Base-by-base conservation (phyloP, 2,113 vertebrate genomes). In the Thunnus maccoyii region DNA sequence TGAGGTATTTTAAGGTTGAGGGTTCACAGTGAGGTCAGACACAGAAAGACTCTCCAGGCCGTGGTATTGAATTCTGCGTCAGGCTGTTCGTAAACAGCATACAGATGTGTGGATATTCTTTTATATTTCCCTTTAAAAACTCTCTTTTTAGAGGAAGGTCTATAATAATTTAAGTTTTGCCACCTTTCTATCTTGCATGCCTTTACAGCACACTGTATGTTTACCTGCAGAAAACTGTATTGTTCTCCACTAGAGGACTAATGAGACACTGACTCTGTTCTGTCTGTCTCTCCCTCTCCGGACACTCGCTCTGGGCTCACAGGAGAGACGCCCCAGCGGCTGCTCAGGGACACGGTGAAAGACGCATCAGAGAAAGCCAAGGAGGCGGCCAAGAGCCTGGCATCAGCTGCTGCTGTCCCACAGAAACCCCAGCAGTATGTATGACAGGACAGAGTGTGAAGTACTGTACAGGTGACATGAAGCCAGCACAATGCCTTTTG, bases 371-470 rank as follows among this genome's bases (percentile, higher is more conserved):
- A 83, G 56, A 94, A 93, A 67, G 93, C 93, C 36, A 94, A 92
- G 77, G 94, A 89, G 67, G 91, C 93, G 0, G 91, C 94, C 1
- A 95, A 95, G 84, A 94, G 75, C 57, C 81, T 95, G 73, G 90
- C 94, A 2, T 90, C 94, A 1, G 90, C 92, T 7, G 91, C 94
- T 4, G n/a, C 85, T 0, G 16, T 55, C 60, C 78, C 94, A 1
- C 89, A 91, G 84, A 95, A 96, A 46, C 82, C 95, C 11, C 94
- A 66, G 72, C 95, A 96, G 76, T 96, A 78, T 20, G 88, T 95
- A 50, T 96, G 92, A 95, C 3, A 0, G 50, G 92, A 95, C 3
- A 0, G 50, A 9, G 10, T 10, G 55, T 4, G 44, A 56, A 48
- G 9, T 2, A 25, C 55, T 12, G 1, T 1, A 1, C 20, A 70